Conservation (phyloP, 2,888 invertebrate species). For the Blastobasis adustella region DNA sequence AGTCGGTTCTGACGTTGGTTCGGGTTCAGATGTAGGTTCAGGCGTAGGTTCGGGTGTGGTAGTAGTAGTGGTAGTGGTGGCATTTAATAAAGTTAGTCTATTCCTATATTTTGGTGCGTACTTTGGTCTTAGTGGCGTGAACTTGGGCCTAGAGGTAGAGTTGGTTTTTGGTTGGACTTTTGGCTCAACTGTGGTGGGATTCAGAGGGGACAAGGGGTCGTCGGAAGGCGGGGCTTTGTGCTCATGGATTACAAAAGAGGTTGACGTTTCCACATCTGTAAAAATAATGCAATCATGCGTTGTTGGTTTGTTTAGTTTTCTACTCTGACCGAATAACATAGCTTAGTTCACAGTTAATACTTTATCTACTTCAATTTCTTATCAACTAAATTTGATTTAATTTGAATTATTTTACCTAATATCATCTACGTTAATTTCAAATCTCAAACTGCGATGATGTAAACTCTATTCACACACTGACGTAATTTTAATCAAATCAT, state of each 20-base stretch:
- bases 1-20: slow-evolving; percentile 46
- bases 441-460: no score
- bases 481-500: no score
- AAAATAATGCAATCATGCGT: slow-evolving; percentile 64
- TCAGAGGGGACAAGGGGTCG: slow-evolving; percentile 22
- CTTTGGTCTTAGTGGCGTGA: slow-evolving; percentile 29
- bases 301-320: slow-evolving; percentile 40
- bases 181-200: slow-evolving; percentile 19
- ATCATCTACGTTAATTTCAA: no score
- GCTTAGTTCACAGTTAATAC: no score
- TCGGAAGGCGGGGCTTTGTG: slow-evolving; percentile 33
- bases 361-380: no score
- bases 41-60: slow-evolving; percentile 33
- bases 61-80: slow-evolving; percentile 28
- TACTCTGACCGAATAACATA: slow-evolving; percentile 14
- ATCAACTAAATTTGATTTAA: no score
- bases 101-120: slow-evolving; percentile 39
- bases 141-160: slow-evolving; percentile 19
- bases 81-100: no score
- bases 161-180: slow-evolving; percentile 24
- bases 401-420: no score
- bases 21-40: slow-evolving; percentile 48
- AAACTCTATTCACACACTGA: no score
- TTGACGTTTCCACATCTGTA: slow-evolving; percentile 66
- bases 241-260: slow-evolving; percentile 46